These are phyloP conservation scores for Adelges cooleyi DNA, from an alignment of 1,140 invertebrate genomes.

Conservation along the genomic window DNA sequence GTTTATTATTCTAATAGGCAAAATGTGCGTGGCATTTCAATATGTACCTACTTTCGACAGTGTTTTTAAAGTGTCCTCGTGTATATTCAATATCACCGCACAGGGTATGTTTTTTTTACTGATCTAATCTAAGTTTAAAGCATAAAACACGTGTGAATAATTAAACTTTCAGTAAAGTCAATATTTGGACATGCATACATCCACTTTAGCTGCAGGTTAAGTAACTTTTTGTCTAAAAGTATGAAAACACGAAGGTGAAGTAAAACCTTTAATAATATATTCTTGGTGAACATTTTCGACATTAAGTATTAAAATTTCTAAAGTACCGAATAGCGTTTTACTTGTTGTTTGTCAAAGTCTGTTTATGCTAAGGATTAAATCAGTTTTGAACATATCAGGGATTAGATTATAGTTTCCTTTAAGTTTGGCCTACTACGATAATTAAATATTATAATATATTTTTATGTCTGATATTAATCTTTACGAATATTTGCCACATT, in stretches of 20 bases:
- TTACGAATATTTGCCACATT: too few relatives aligned
- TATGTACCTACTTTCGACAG: too few relatives aligned
- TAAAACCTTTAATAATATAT: constrained; percentile 2
- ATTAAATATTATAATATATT: too few relatives aligned
- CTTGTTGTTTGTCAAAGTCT: constrained; percentile 1
- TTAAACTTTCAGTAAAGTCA: not conserved
- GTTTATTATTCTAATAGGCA: too few relatives aligned
- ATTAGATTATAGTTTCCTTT: not conserved
- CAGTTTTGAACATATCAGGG: not conserved
- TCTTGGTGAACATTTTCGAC: not conserved
- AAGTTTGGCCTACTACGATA: not conserved
- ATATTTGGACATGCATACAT: not conserved
- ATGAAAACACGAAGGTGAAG: not conserved
- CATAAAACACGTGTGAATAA: not conserved
- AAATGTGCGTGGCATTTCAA: too few relatives aligned
- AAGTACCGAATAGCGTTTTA: not conserved
- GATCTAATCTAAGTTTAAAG: not conserved
- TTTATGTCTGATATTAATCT: too few relatives aligned
- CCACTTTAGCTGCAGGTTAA: not conserved
- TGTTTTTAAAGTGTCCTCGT: too few relatives aligned
- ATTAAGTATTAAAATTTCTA: not conserved
- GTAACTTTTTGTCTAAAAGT: not conserved
- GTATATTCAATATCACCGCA: too few relatives aligned
- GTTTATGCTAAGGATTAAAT: not conserved
- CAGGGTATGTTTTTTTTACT: not conserved